Base-by-base conservation (phyloP, 2,888 invertebrate genomes). In the Argyra leucocephala region DNA sequence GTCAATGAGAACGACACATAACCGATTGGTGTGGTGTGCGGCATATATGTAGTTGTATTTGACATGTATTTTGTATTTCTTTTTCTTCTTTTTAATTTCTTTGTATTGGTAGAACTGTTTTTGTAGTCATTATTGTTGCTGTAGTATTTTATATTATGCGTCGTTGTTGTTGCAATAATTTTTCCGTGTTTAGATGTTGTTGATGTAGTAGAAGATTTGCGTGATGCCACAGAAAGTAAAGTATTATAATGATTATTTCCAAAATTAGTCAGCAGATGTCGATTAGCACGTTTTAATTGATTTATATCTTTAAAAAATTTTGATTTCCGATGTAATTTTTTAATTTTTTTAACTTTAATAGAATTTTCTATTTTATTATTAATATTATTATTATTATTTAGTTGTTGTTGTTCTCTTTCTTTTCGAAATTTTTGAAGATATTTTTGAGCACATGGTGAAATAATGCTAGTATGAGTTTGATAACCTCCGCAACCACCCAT, bases 231-330 rank as follows among this genome's bases (percentile, higher is more conserved):
- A 63, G 61, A 15, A 61, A 48, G n/a, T 48, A 48, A 48, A 9
- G 70, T 71, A 18, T 48, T 48, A 48, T 48, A 48, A 1, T 48
- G 18, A 66, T 75, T 76, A 68, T 72, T 72, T 65, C 78, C 78
- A 61, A 74, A 74, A 70, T 76, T 76, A 7, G 77, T 78, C 68
- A 78, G 70, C 66, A 78, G 74, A 73, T 78, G 78, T 70, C 78
- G 78, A 68, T 79, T 74, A 3, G 78, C 78, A n/a, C 78, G 77
- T 69, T 77, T 77, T 64, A 78, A 72, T 72, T 75, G 75, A 65
- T 77, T 74, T 63, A 74, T 74, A 69, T 71, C 71, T 48, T 48
- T 48, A 18, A 48, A 15, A 48, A 18, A 48, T 48, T 48, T 48
- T 15, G 18, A 48, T 48, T 48, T 48, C 5, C 15, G 9, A 48